Percentiles rank a stretch among this genome's conserved stretches.
Evolutionary conservation across 2,113 vertebrate genomes (phyloP).

Genomic region (Channa maculata): DNA sequence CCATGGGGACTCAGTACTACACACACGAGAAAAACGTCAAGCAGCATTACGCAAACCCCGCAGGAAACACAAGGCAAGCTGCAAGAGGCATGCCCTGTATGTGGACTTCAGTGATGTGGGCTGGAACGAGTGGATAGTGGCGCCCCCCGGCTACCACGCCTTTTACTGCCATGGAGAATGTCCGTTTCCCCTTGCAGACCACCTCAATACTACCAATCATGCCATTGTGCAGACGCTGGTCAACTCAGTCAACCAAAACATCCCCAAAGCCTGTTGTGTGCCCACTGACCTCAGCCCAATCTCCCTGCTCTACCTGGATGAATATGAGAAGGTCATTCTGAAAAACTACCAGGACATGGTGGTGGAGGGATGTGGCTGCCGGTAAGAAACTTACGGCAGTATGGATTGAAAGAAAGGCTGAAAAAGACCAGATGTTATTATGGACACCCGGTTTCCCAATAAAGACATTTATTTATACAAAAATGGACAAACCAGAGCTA

Average conservation of each 20-base stretch:
- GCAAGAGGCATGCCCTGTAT: slow-evolving; percentile 94
- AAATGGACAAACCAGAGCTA: slow-evolving; percentile 88
- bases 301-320: slow-evolving; percentile 98
- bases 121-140: slow-evolving; percentile 99
- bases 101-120: slow-evolving; percentile 99
- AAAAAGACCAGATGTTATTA: slow-evolving; percentile 75
- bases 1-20: slow-evolving; percentile 91
- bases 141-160: slow-evolving; percentile 96
- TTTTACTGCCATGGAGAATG: slow-evolving; percentile 99
- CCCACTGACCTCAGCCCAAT: slow-evolving; percentile 98
- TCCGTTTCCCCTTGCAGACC: slow-evolving; percentile 96
- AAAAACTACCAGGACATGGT: slow-evolving; percentile 99
- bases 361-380: slow-evolving; percentile 98
- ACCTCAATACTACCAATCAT: slow-evolving; percentile 99
- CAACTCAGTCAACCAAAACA: slow-evolving; percentile 98
- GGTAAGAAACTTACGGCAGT: slow-evolving; percentile 78
- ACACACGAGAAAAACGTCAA: slow-evolving; percentile 93
- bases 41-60: slow-evolving; percentile 88
- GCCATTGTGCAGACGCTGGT: slow-evolving; percentile 99
- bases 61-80: slow-evolving; percentile 93
- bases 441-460: slow-evolving; percentile 96
- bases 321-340: slow-evolving; percentile 97
- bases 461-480: slow-evolving; percentile 99
- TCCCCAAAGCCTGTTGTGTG: slow-evolving; percentile 98
- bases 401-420: slow-evolving; percentile 39